Evolutionary conservation across 2,113 vertebrate genomes (phyloP), one percentile per base, ranked within the genome.

Genomic region (Oreochromis spilurus): DNA sequence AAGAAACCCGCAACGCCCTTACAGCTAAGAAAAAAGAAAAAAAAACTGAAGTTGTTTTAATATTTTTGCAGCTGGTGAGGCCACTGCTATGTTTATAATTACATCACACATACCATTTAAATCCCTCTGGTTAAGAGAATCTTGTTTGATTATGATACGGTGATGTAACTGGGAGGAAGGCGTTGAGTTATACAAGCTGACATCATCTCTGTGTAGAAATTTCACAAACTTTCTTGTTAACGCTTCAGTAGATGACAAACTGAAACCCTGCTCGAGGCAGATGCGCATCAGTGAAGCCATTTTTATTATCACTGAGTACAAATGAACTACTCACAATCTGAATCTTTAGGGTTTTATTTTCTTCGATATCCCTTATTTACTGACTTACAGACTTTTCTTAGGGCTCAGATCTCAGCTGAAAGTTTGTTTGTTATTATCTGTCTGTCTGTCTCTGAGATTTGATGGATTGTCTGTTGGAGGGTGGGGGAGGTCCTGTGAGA

Each of bases 91-190:
- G 55, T 79, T 86, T 81, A 24, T 48, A 53, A 81, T 91, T 72
- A 87, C 82, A 57, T 93, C 92, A 92, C 43, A 79, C 13, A 29
- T 12, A 83, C 26, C 2, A 26, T 79, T 54, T 16, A 9, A 92
- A 58, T 34, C 58, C 58, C 55, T 38, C 17, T 17, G 24, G 40
- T 86, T 36, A 70, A 81, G 79, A 29, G 55, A 80, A 57, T 21
- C 67, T 26, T 16, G 36, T 40, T 24, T 84, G 91, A 88, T 90
- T 84, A 88, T 21, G 11, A 72, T 34, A 12, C 7, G 40, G 16
- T 92, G 89, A 88, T 84, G 77, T 92, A 40, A 89, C 8, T 45
- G 83, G 60, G 78, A 85, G 53, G 81, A 84, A 38, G 55, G 36
- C 10, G 9, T 36, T 14, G 60, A 26, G 82, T 87, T 87, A 54